Conservation (phyloP, 2,797 vertebrate genomes). For the Anguilla anguilla region DNA sequence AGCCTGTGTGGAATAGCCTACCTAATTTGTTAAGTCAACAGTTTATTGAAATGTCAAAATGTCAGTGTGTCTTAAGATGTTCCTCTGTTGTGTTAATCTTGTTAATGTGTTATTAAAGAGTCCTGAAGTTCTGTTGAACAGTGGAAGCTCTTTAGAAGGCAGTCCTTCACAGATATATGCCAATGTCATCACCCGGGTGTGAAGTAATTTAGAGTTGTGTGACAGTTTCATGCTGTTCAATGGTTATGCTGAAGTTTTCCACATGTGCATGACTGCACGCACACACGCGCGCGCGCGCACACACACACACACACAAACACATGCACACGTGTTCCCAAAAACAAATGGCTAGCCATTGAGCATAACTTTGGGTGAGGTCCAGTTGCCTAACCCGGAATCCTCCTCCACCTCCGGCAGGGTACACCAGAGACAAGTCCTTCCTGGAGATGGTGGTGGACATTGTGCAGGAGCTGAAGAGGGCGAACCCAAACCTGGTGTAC, state of each 20-base stretch:
- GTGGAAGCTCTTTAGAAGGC: neutral
- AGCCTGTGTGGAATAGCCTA: neutral
- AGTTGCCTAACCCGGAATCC: neutral
- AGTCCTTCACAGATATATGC: neutral
- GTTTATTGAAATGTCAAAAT: neutral
- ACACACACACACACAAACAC: neutral
- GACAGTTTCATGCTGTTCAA: neutral
- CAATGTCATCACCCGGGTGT: neutral
- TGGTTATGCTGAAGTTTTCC: neutral
- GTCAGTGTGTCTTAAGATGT: neutral
- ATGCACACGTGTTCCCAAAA: neutral
- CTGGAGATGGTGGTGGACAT: conserved; percentile 95
- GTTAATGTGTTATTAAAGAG: neutral
- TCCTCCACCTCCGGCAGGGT: conserved; percentile 69
- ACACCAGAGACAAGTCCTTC: conserved; percentile 92
- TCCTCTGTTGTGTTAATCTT: neutral
- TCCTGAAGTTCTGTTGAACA: neutral
- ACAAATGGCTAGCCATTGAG: neutral
- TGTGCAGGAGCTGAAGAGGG: conserved; percentile 88
- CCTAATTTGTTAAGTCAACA: neutral
- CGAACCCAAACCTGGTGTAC: conserved; percentile 89
- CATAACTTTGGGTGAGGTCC: neutral
- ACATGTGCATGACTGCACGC: neutral
- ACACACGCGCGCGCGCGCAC: neutral
- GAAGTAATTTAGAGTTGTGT: neutral